Evolutionary conservation across 2,113 vertebrate species (phyloP).

Genomic region (Otus sunia): DNA sequence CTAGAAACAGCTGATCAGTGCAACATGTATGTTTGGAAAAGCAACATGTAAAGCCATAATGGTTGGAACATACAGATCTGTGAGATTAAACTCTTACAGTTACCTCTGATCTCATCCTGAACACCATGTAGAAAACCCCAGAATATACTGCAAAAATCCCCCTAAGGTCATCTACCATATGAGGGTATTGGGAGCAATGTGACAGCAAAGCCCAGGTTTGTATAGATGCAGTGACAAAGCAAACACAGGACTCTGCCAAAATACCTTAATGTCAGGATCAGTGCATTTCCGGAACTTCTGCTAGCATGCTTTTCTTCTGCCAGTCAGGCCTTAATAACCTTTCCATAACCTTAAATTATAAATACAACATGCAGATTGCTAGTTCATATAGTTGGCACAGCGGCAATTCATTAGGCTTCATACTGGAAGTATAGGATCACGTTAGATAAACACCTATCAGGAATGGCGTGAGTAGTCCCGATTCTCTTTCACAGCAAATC

Average conservation of each 20-base stretch:
- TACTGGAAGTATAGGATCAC: neutral
- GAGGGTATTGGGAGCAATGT: neutral
- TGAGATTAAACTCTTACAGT: neutral
- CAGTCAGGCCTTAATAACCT: neutral
- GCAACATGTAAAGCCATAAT: neutral
- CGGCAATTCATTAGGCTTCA: neutral
- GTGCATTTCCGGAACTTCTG: neutral
- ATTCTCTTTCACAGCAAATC: neutral
- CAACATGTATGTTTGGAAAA: neutral
- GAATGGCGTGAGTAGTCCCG: neutral
- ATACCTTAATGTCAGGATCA: neutral
- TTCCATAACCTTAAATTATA: neutral
- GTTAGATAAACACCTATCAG: neutral
- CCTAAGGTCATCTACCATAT: accelerated
- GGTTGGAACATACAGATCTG: neutral
- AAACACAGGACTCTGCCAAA: neutral
- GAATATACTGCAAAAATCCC: neutral
- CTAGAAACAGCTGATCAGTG: neutral
- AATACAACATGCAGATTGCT: neutral
- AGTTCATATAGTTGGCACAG: neutral
- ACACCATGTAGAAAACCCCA: neutral
- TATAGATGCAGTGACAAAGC: neutral
- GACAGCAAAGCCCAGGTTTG: neutral
- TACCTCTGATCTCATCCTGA: neutral
- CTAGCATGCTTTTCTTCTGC: neutral